These are phyloP conservation scores for Drosophila nr. perissopoda DNA, from an alignment of 2,888 invertebrate genomes.

Conservation along the genomic window DNA sequence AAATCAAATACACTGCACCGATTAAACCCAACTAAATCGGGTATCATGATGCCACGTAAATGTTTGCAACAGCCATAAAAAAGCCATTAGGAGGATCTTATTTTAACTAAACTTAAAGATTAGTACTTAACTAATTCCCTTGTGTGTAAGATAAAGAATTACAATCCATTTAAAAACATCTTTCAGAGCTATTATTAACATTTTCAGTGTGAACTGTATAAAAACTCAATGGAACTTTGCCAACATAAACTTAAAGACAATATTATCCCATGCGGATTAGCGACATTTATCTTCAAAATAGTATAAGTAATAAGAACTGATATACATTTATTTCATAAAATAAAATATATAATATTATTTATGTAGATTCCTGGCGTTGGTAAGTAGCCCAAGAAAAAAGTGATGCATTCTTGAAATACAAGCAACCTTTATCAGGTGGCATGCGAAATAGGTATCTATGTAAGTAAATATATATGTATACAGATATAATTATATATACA, in stretches of 20 bases:
- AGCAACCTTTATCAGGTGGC: neutral
- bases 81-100: accelerated
- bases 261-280: neutral
- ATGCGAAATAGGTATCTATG: too few relatives aligned
- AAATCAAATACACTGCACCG: neutral
- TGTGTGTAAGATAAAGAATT: neutral
- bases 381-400: neutral
- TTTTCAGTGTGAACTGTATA: neutral
- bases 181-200: neutral
- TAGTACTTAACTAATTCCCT: neutral
- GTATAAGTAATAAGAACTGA: neutral
- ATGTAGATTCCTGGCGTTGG: neutral
- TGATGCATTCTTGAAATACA: neutral
- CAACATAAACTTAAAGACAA: neutral
- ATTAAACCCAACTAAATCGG: neutral
- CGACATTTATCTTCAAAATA: neutral
- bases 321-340: neutral
- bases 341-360: neutral
- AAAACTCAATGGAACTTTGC: neutral
- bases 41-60: neutral
- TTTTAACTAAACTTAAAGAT: neutral
- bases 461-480: too few relatives aligned
- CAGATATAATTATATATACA: slow-evolving; percentile 1
- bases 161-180: neutral
- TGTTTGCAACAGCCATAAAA: neutral